phyloP scores from a whole-genome alignment of 2,888 invertebrate genomes.

The Lithosia quadra region DNA sequence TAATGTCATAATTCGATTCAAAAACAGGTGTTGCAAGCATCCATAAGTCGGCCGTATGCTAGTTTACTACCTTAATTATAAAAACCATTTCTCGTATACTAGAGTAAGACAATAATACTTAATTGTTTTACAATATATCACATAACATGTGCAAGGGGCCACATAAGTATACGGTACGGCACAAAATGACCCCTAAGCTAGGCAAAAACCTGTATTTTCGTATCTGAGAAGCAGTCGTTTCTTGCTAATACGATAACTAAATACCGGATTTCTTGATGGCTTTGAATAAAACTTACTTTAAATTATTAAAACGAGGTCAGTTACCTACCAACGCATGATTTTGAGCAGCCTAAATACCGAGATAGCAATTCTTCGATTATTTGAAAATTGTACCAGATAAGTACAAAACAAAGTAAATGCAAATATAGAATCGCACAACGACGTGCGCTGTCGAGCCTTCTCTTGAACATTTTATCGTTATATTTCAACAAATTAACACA shows the following conservation, averaged over 20 bases:
- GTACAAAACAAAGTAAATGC: not conserved
- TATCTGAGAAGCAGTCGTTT: not conserved
- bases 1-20: too few relatives aligned
- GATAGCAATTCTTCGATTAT: not conserved
- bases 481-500: too few relatives aligned
- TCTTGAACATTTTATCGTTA: too few relatives aligned
- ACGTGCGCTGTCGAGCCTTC: too few relatives aligned
- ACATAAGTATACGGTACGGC: not conserved
- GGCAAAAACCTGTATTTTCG: constrained; percentile 4
- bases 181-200: not conserved
- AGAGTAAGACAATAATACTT: not conserved
- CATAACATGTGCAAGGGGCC: constrained; percentile 5
- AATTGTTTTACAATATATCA: not conserved
- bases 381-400: not conserved
- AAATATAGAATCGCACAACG: too few relatives aligned
- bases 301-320: constrained; percentile 6
- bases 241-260: not conserved
- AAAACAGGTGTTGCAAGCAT: not conserved
- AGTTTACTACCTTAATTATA: constrained; percentile 4
- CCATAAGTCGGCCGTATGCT: not conserved
- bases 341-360: not conserved
- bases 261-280: constrained; percentile 13
- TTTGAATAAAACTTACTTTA: constrained; percentile 1
- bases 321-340: not conserved
- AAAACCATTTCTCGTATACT: not conserved